Base-by-base conservation (phyloP, 2,113 vertebrate genomes). In the Tursiops truncatus region DNA sequence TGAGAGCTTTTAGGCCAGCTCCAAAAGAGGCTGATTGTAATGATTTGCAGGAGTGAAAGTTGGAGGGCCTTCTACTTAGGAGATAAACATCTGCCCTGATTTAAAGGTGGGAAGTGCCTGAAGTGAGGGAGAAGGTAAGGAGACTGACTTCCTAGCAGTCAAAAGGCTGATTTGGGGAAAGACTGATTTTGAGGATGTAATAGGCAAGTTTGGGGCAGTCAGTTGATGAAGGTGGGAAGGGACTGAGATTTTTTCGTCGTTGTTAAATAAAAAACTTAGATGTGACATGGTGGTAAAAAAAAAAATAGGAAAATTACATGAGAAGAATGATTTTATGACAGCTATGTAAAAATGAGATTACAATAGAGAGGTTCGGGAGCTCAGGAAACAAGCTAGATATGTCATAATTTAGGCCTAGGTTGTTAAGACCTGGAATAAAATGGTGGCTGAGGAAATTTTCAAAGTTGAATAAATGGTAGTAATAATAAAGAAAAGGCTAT, bases 21-120 rank as follows among this genome's bases (percentile, higher is more conserved):
- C 67, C 47, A 44, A 82, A 71, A 84, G 85, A 95, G 67, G 38
- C 2, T 79, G 68, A 83, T 12, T 92, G 87, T 79, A 89, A 92
- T 31, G 73, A 92, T 80, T 38, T 90, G 63, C 62, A 60, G 58
- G 67, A 82, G 83, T 94, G 96, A 86, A 96, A 84, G 71, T 58
- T 71, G 28, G 50, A 71, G 31, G 73, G 71, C 28, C 56, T 79
- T 98, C 58, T 89, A 38, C 67, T 92, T 79, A 65, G 80, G 41
- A 91, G 41, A 92, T 70, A 88, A 96, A 87, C 81, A 84, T 91
- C 93, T 80, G 50, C 58, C 60, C 15, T 17, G 31, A 91, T 91
- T 94, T 84, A 92, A 94, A 93, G 26, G 73, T 47, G 53, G 79
- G 62, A 90, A 77, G 53, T 56, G 23, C 44, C 83, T n/a, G 7